Evolutionary conservation across 2,797 vertebrate genomes (phyloP), one percentile per base, ranked within the genome.

Genomic region (Sebastes wilsoni): DNA sequence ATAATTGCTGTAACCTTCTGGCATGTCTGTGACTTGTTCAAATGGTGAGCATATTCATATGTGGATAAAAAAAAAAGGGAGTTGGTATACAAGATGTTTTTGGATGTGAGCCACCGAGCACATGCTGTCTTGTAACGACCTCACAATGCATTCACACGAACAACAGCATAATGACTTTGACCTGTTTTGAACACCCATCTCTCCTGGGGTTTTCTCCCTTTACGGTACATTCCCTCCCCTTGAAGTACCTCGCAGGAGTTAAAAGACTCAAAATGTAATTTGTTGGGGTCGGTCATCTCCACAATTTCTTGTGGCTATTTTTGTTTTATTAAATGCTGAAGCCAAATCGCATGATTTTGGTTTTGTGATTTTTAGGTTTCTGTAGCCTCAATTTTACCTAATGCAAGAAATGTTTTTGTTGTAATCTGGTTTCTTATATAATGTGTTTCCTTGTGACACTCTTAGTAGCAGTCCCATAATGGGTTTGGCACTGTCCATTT

Each of bases 161-260:
- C 54, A 71, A 42, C 49, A 49, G 52, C 54, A 32, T 65, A 46
- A 77, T 66, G 75, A 56, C 81, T 75, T 36, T 68, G 42, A 55
- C 72, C 78, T 81, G 66, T 70, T 81, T 72, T 52, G 46, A 34
- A 34, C 46, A 55, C 32, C 30, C 22, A 61, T 16, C 52, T 60
- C 52, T 80, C 58, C 58, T 20, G 32, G 3, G 3, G 55, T 59
- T 62, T 66, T 56, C 77, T 78, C 28, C 25, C n/a, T 73, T 59
- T 22, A 49, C 32, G 32, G 32, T 34, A 34, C 65, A 7, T 58
- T 4, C 32, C 28, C 23, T 60, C 60, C 66, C 38, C 38, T 65
- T 46, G 14, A 56, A 42, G 9, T 25, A 5, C 58, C 23, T 22
- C 6, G 3, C 34, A 69, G 38, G 28, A 20, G 4, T 42, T 71